A percentile compares a stretch with the other conserved stretches of the same genome.
These are phyloP conservation scores for Conops quadrifasciatus DNA, from an alignment of 2,888 invertebrate species.

Conservation along the genomic window DNA sequence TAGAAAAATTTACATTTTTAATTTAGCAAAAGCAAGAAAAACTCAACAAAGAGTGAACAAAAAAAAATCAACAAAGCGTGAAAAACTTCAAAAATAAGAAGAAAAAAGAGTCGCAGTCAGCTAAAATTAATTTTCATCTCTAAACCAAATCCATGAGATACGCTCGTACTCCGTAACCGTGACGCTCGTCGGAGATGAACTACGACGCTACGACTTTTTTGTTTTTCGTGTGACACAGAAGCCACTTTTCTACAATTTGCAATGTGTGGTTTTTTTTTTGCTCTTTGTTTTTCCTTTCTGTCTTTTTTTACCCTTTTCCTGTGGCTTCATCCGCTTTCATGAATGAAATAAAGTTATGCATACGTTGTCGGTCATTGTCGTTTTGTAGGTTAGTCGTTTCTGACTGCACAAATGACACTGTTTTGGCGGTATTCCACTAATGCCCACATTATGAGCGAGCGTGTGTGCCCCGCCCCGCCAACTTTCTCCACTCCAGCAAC, in stretches of 20 bases:
- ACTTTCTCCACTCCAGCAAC: background rate
- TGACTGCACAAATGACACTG: background rate
- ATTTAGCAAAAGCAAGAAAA: slow-evolving; percentile 24
- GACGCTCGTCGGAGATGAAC: background rate
- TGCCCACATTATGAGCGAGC: too few relatives aligned
- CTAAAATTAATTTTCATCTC: background rate
- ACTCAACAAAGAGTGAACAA: background rate
- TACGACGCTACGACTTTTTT: too few relatives aligned
- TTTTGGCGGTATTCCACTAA: background rate
- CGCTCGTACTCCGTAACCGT: background rate
- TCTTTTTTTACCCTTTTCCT: background rate
- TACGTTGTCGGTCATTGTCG: background rate
- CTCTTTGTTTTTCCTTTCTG: slow-evolving; percentile 1
- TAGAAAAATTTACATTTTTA: slow-evolving; percentile 34
- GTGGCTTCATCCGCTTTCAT: background rate
- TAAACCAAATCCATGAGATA: background rate
- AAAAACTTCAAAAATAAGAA: background rate
- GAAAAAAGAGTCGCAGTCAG: background rate
- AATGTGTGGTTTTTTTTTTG: background rate
- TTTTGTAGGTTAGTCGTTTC: background rate
- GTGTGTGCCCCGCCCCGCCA: background rate
- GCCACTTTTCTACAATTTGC: slow-evolving; percentile 9
- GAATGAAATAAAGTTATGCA: background rate
- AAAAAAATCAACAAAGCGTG: background rate
- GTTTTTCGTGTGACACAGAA: slow-evolving; percentile 5